These are phyloP conservation scores for Nansenia antarctica DNA, from an alignment of 2,113 vertebrate genomes.

Conservation along the genomic window DNA sequence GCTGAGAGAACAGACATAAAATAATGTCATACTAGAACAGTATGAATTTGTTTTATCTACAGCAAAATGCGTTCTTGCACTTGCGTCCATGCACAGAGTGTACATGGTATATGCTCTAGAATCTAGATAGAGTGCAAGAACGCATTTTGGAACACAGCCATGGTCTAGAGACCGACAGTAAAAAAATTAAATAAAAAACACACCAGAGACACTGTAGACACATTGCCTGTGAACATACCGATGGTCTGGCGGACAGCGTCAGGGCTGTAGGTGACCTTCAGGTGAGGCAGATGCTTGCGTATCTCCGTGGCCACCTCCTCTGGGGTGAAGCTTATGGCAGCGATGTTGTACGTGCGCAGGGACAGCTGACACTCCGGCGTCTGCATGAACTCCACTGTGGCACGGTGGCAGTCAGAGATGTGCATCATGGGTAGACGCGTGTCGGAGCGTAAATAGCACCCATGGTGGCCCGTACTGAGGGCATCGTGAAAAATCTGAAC, in stretches of 20 bases:
- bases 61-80: no score
- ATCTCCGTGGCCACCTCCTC: slow-evolving; percentile 75
- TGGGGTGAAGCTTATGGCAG: slow-evolving; percentile 79
- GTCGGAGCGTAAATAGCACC: slow-evolving; percentile 75
- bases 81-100: no score
- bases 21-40: not conserved
- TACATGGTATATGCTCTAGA: no score
- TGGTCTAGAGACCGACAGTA: not conserved
- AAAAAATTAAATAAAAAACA: no score
- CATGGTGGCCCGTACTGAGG: slow-evolving; percentile 71
- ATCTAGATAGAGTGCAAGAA: no score
- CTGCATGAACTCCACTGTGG: slow-evolving; percentile 78
- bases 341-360: slow-evolving; percentile 78
- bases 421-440: slow-evolving; percentile 82
- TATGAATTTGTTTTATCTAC: not conserved
- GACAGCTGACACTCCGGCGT: slow-evolving; percentile 69
- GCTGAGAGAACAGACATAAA: not conserved
- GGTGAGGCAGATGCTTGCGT: slow-evolving; percentile 73
- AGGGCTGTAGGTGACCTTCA: slow-evolving; percentile 75
- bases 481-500: slow-evolving; percentile 79
- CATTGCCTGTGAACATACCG: slow-evolving; percentile 49
- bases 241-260: slow-evolving; percentile 75
- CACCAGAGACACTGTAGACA: not conserved
- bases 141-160: not conserved
- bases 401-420: slow-evolving; percentile 77